These are phyloP conservation scores for Athene cunicularia DNA, from an alignment of 2,113 vertebrate species.

Conservation along the genomic window DNA sequence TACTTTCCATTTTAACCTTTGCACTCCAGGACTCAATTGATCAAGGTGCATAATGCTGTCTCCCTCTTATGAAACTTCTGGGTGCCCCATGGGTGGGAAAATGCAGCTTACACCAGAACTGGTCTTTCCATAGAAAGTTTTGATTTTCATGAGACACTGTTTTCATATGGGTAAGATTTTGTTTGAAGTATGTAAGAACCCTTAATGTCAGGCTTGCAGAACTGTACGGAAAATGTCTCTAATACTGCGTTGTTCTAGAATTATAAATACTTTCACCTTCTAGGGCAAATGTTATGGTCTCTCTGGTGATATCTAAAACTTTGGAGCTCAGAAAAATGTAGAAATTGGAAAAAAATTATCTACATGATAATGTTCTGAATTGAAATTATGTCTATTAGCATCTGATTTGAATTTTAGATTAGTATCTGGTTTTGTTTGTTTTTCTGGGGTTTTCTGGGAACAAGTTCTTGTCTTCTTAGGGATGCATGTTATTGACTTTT, in stretches of 20 bases:
- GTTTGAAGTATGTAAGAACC: not conserved
- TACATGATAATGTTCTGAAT: not conserved
- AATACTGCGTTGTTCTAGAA: not conserved
- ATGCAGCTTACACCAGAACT: not conserved
- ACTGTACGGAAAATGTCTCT: not conserved
- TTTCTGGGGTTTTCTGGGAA: not conserved
- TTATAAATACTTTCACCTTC: not conserved
- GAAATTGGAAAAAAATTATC: not conserved
- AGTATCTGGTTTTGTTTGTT: not conserved
- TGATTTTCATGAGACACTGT: not conserved
- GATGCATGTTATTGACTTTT: not conserved
- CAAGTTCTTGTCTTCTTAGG: not conserved
- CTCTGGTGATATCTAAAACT: not conserved
- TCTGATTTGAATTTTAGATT: not conserved
- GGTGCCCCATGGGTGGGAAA: fast-evolving
- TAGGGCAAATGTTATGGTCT: not conserved
- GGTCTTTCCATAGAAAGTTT: not conserved
- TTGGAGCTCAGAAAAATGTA: not conserved
- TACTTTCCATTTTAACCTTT: not conserved
- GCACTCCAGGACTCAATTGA: not conserved
- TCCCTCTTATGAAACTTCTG: not conserved
- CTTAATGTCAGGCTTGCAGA: not conserved
- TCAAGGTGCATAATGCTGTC: not conserved
- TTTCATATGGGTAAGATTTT: not conserved
- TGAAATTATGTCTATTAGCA: not conserved